Evolutionary conservation across 2,888 invertebrate genomes (phyloP), one percentile per base, ranked within the genome.

Genomic region (Sphecodes monilicornis): DNA sequence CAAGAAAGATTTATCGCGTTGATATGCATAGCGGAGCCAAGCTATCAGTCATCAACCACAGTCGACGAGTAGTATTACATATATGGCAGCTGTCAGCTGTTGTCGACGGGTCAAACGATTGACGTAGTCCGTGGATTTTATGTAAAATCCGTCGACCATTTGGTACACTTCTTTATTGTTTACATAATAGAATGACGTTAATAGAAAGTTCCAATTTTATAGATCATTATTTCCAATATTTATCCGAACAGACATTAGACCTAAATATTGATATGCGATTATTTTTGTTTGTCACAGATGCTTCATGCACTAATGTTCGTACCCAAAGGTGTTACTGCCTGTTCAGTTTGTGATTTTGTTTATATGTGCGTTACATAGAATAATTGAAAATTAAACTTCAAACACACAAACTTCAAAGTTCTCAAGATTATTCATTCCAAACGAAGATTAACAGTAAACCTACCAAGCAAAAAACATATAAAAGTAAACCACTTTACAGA

Each of bases 11-110:
- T 81, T 80, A 81, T 73, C 72, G 80, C 26, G 81, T 81, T 81
- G 72, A 81, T 81, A 81, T 81, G 81, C 81, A 81, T 72, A 81
- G 72, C 80, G 72, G 68, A 72, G 72, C 66, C 80, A 22, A 73
- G 81, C 72, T 81, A 81, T 81, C 81, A 80, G 80, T 81, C 80
- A 81, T 73, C 72, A 43, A 13, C 22, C 64, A 54, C 32, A 26
- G 79, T 78, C 50, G 43, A 78, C 64, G 32, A 18, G 80, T 32
- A 43, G 43, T 73, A 79, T 79, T 79, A 72, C 68, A 68, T 68
- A 72, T 72, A 68, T 68, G 68, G 66, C 72, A 72, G 68, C 72
- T 68, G 81, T 73, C 80, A 80, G 80, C 81, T 68, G 72, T 79
- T 54, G 64, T 54, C 80, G 54, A 46, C 43, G 72, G 54, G 8